Evolutionary conservation across 1,140 invertebrate genomes (phyloP), one percentile per base, ranked within the genome.

Genomic region (Hydropsyche tenuis): DNA sequence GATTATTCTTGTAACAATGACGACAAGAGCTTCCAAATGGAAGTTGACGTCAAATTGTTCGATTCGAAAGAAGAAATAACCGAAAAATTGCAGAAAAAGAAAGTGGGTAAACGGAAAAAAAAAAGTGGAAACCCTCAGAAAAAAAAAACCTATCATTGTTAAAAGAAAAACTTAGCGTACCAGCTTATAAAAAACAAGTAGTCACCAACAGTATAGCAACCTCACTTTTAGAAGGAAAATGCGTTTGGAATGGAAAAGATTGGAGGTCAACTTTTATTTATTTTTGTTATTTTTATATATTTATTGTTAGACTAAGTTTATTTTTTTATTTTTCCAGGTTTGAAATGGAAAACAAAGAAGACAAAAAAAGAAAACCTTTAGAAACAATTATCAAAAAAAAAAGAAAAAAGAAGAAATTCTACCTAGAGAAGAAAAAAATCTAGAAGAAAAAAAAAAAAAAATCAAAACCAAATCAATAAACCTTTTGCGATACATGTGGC

Each of bases 401-500:
- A 18, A 60, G 73, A 60, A 48, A 69, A 70, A 68, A 46, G 66
- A 70, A 37, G 60, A 64, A 12, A 20, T 70, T 45, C 6, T 69
- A 51, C 63, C 51, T 37, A 43, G 37, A 12, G 68, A 64, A 7
- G 73, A 72, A 30, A 70, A 42, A 75, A 60, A 60, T 42, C 56
- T 16, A n/a, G 22, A 27, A 18, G 69, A 70, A 72, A 66, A 69
- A 60, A 37, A n/a, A 22, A 74, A 71, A 18, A 65, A 73, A 46
- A 70, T 71, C 46, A 75, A 78, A 69, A n/a, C 53, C 3, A 75
- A 69, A 68, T 37, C 63, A 2, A 45, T 73, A 1, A 75, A 75
- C 45, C 73, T 78, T n/a, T 4, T 78, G 77, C 30, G 77, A 78
- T 30, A 75, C 74, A 1, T 78, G 77, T 42, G 77, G 77, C 7